phyloP scores from a whole-genome alignment of 2,888 invertebrate species.

The Aphodius granarius region DNA sequence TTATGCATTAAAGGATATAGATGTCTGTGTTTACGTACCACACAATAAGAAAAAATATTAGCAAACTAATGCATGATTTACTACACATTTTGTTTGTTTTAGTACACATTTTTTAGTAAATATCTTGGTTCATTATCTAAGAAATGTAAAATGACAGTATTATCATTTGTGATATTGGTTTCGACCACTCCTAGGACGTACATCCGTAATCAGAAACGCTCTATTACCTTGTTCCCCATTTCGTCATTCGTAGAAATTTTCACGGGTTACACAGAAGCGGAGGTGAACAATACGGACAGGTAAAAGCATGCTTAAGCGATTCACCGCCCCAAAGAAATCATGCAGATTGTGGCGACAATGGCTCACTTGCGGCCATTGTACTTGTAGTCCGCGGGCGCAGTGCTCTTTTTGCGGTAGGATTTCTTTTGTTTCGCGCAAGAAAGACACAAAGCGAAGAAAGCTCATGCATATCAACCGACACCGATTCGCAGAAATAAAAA shows the following conservation, averaged over 20 bases:
- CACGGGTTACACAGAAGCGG: not conserved
- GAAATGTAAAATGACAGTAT: too few relatives aligned
- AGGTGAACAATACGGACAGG: not conserved
- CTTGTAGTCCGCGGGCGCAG: not conserved
- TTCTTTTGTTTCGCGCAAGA: not conserved
- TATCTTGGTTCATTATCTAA: too few relatives aligned
- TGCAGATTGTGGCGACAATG: not conserved
- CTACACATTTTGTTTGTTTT: too few relatives aligned
- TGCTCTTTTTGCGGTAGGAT: not conserved
- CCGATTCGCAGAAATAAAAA: not conserved
- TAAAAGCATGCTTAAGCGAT: not conserved
- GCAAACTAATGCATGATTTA: too few relatives aligned
- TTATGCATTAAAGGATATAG: too few relatives aligned
- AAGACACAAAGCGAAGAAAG: not conserved
- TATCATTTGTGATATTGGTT: too few relatives aligned
- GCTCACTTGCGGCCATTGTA: not conserved
- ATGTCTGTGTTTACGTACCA: too few relatives aligned
- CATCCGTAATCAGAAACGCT: too few relatives aligned
- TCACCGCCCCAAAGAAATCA: not conserved
- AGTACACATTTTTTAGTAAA: too few relatives aligned
- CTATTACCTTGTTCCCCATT: not conserved
- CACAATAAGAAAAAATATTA: too few relatives aligned
- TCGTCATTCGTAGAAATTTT: not conserved
- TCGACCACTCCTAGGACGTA: too few relatives aligned
- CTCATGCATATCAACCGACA: not conserved